Percentiles rank a stretch among this genome's conserved stretches.
Evolutionary conservation across 1,140 invertebrate genomes (phyloP).

Genomic region (Drosophila parabipectinata): DNA sequence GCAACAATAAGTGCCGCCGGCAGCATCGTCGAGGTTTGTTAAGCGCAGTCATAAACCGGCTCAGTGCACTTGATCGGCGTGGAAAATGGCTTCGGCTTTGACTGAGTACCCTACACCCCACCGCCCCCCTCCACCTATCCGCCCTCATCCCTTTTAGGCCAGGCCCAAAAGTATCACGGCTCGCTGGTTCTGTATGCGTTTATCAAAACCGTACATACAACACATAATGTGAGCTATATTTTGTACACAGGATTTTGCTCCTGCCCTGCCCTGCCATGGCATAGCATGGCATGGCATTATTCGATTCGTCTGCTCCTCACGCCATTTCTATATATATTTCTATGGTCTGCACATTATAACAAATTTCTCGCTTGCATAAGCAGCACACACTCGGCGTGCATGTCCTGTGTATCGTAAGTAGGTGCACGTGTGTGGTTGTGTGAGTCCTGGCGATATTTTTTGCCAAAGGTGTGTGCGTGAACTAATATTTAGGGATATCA

Average conservation of each 20-base stretch:
- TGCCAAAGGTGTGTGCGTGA: conserved; percentile 39
- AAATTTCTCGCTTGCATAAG: conserved; percentile 82
- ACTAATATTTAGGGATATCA: background rate
- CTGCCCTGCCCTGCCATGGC: background rate
- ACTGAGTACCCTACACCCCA: conserved; percentile 1
- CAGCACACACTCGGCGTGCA: conserved; percentile 64
- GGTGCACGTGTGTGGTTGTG: conserved; percentile 6
- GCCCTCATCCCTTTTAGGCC: conserved; percentile 27
- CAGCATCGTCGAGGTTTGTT: conserved; percentile 68
- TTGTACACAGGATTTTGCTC: conserved; percentile 19
- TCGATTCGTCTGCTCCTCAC: conserved; percentile 35
- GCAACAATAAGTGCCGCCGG: conserved; percentile 49
- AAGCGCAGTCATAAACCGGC: conserved; percentile 75
- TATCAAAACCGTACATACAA: conserved; percentile 69
- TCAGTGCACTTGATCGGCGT: conserved; percentile 79
- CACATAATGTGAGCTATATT: conserved; percentile 53
- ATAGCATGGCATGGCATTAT: conserved; percentile 7
- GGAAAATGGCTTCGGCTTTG: conserved; percentile 66
- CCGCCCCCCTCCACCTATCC: background rate
- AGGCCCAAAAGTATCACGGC: conserved; percentile 59
- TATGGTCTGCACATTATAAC: conserved; percentile 75
- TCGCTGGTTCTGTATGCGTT: conserved; percentile 74
- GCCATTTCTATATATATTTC: conserved; percentile 34
- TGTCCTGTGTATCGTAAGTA: conserved; percentile 12
- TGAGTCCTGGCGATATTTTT: conserved; percentile 1